Base-by-base conservation (phyloP, 30 jellyfish, hydroid and myxozoan genomes). In the Morbakka virulenta region DNA sequence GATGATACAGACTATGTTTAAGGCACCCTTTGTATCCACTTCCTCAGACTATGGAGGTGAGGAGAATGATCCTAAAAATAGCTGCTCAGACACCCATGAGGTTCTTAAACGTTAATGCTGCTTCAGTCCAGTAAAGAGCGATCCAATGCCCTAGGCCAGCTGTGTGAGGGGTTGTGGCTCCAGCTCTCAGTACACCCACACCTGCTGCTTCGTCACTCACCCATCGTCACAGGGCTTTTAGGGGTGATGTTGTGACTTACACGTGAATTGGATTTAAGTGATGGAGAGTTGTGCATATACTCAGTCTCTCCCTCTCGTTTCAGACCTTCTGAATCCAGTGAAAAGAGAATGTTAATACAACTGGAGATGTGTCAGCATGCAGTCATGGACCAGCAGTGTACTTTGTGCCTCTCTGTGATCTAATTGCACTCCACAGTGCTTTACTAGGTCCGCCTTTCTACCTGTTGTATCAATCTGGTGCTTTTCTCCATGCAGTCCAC, bases 11-110 rank as follows among this genome's bases (percentile, higher is more conserved):
- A 28, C 62, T 17, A 29, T 67, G 62, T 67, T 67, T 33, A 9
- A 4, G 11, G n/a, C 72, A 70, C 68, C 82, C 47, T 70, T 70
- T 70, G 26, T 70, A 70, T 68, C 26, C 80, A 17, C 57, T 41
- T 41, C 57, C 57, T 41, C 57, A 41, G 57, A 41, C 57, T 17
- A 41, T 41, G 57, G 57, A 41, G 57, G 17, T 41, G 57, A 41
- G 57, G 13, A 41, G 57, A 41, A 17, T 41, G 17, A 41, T 41
- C 57, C 57, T 41, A 17, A 41, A 41, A 6, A 6, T 9, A 17
- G 57, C 57, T 41, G 57, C 57, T 41, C 57, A 41, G 17, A 41
- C 57, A 41, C 57, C 57, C 13, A 41, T n/a, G n/a, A n/a, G n/a
- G n/a, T n/a, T n/a, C n/a, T n/a, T n/a, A n/a, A n/a, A n/a, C n/a